Percentiles rank a stretch among this genome's conserved stretches.
phyloP scores from a whole-genome alignment of 2,888 invertebrate species.

The Beris morrisii region DNA sequence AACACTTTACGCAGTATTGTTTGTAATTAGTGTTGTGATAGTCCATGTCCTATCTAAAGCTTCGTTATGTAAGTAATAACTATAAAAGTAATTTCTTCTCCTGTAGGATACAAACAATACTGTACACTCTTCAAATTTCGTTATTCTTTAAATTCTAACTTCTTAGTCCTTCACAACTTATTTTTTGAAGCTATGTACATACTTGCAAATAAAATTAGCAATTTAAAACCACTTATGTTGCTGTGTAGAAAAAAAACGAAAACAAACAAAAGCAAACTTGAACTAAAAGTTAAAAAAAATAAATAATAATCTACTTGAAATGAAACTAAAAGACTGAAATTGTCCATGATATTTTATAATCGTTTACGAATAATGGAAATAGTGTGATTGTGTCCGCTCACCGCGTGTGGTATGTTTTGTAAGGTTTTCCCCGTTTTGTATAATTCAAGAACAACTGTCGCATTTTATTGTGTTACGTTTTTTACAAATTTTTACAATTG shows the following conservation, averaged over 20 bases:
- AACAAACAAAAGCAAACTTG: constrained; percentile 2
- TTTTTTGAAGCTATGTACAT: neutral
- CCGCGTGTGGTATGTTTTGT: constrained; percentile 23
- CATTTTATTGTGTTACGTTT: no score
- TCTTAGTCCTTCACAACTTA: neutral
- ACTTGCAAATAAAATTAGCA: neutral
- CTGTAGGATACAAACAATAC: no score
- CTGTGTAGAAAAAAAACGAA: no score
- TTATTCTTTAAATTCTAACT: no score
- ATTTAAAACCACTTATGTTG: no score
- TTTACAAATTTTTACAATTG: no score
- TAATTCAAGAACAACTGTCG: neutral
- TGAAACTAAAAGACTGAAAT: constrained; percentile 35
- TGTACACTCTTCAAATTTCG: no score
- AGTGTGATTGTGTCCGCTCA: constrained; percentile 27
- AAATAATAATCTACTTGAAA: constrained; percentile 16
- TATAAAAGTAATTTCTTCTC: no score
- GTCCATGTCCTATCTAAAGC: no score
- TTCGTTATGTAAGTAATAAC: no score
- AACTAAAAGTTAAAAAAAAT: neutral
- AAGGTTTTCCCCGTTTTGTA: constrained; percentile 19
- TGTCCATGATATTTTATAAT: constrained; percentile 33
- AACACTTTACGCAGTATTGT: no score
- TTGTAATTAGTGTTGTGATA: no score
- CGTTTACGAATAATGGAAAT: constrained; percentile 24